Evolutionary conservation across 2,797 vertebrate species (phyloP).

Genomic region (Diplodus puntazzo): DNA sequence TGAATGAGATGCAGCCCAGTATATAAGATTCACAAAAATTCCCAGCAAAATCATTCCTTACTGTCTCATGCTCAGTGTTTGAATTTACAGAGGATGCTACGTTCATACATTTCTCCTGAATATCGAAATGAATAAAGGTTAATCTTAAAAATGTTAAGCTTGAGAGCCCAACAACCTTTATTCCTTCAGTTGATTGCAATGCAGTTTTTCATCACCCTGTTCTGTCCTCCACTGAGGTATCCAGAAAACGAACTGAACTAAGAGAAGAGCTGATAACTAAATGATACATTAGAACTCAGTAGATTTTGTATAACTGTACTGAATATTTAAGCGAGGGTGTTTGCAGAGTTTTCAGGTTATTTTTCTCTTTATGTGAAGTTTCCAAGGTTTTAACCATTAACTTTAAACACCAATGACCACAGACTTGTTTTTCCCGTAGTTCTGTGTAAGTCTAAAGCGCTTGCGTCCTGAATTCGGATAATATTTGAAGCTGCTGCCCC

Average conservation of each 20-base stretch:
- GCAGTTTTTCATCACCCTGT: neutral
- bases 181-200: neutral
- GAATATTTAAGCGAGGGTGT: slow-evolving; percentile 7
- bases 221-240: neutral
- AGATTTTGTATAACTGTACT: neutral
- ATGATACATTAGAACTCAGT: neutral
- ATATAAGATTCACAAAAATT: neutral
- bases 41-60: neutral
- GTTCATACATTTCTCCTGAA: neutral
- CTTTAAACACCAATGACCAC: slow-evolving; percentile 2
- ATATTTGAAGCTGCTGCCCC: slow-evolving; percentile 34
- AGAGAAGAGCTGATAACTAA: neutral
- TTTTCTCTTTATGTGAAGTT: slow-evolving; percentile 22
- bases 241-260: neutral
- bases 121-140: no score
- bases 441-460: slow-evolving; percentile 11
- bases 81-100: neutral
- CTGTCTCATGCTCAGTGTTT: neutral
- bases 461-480: slow-evolving; percentile 18
- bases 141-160: neutral
- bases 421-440: slow-evolving; percentile 33
- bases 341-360: slow-evolving; percentile 15
- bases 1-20: neutral
- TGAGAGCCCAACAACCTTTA: neutral
- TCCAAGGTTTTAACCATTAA: slow-evolving; percentile 7